Evolutionary conservation across 2,888 invertebrate species (phyloP).

Genomic region (Limnephilus marmoratus): DNA sequence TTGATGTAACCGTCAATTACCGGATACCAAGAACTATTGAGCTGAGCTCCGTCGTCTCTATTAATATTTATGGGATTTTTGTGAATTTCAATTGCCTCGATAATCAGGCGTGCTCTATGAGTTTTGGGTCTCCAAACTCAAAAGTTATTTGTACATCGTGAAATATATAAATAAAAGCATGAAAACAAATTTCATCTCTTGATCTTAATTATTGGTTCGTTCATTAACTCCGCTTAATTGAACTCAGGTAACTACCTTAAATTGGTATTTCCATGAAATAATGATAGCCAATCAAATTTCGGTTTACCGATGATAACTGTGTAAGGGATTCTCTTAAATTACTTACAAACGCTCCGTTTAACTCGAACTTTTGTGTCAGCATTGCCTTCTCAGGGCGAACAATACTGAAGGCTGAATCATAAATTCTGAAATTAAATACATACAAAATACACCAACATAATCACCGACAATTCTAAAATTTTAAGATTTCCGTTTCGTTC

Average conservation of each 20-base stretch:
- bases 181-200: neutral
- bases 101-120: too few relatives aligned
- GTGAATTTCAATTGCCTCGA: too few relatives aligned
- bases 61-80: too few relatives aligned
- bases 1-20: too few relatives aligned
- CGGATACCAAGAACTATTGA: too few relatives aligned
- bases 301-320: neutral
- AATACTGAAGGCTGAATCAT: neutral
- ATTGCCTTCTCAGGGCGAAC: neutral
- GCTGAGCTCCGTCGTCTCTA: too few relatives aligned
- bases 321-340: neutral
- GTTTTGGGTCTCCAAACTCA: too few relatives aligned
- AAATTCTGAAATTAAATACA: neutral
- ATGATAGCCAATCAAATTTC: neutral
- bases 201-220: neutral
- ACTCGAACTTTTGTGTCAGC: neutral
- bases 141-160: neutral
- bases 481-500: neutral
- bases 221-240: neutral
- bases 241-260: neutral
- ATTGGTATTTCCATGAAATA: neutral
- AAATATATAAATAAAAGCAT: neutral
- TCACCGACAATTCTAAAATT: neutral
- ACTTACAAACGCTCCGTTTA: neutral
- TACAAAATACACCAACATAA: neutral